Evolutionary conservation across 23 tunicate genomes (phyloP), one percentile per base, ranked within the genome.

Genomic region (Botrylloides violaceus): DNA sequence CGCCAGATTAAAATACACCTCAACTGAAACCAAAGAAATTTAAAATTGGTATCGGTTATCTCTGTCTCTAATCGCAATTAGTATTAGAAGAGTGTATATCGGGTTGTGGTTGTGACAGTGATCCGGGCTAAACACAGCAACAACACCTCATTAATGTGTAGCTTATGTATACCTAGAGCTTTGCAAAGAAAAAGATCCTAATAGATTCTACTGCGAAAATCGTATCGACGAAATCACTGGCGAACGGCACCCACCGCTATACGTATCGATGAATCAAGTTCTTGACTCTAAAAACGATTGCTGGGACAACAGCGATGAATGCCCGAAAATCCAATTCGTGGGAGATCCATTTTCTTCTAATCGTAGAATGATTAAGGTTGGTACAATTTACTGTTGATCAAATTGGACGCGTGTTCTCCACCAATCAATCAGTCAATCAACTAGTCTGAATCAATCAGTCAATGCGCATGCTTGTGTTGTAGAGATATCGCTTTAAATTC

Each of bases 301-400:
- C 49, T 48, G 38, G 65, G 95, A 87, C 61, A 81, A 77, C 33
- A 87, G 95, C 58, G 95, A 87, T 58, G 95, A 87, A 80, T 87
- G 95, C 60, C 95, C 95, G 0, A 75, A 76, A 23, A 29, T 34
- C 6, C 71, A 65, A 58, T 63, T 87, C n/a, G 66, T 59, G 6
- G 82, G 76, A 30, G 76, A 87, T 58, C 56, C 73, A 24, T 72
- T 87, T 63, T 83, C 95, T 25, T 87, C 95, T 1, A 36, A 72
- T 1, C 49, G 75, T 43, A 22, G 59, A 7, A 66, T 87, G 79
- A 87, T 87, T 38, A 75, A 87, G 75, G 95, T 80, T 34, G 29
- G 66, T 55, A 9, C 49, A n/a, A 30, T 4, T 2, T 71, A 47
- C 18, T n/a, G 18, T 60, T 24, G 26, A 60, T 21, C 15, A n/a